These are phyloP conservation scores for Atlantisia rogersi DNA, from an alignment of 2,113 vertebrate species.

Conservation along the genomic window DNA sequence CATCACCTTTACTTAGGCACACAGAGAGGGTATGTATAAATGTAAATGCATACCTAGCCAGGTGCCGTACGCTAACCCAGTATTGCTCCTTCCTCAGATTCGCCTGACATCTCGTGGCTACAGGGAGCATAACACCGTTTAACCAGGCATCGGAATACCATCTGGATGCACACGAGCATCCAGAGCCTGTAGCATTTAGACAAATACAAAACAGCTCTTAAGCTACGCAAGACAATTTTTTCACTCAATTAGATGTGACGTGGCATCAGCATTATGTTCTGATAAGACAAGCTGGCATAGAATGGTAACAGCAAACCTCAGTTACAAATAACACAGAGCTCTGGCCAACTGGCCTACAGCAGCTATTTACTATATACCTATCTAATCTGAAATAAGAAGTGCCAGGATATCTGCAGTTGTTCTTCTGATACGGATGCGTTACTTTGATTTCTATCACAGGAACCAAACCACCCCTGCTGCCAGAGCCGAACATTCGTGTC, in stretches of 20 bases:
- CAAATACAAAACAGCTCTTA: conserved; percentile 39
- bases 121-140: not conserved
- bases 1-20: not conserved
- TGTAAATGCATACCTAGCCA: rapidly evolving
- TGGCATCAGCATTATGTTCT: conserved; percentile 11
- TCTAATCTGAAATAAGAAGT: not conserved
- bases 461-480: not conserved
- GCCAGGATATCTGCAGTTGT: not conserved
- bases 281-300: conserved; percentile 24
- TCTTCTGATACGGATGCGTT: not conserved
- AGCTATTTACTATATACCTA: not conserved
- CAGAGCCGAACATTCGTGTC: conserved; percentile 34
- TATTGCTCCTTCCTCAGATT: conserved; percentile 10
- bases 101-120: conserved; percentile 76
- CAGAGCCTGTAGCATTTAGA: not conserved
- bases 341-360: not conserved
- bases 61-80: rapidly evolving
- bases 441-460: conserved; percentile 25
- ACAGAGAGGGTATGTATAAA: not conserved
- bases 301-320: not conserved
- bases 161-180: not conserved
- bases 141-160: not conserved
- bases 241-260: conserved; percentile 45
- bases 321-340: conserved; percentile 2
- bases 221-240: conserved; percentile 52